A percentile compares a stretch with the other conserved stretches of the same genome.
phyloP scores from a whole-genome alignment of 2,113 vertebrate genomes.

The Pholis gunnellus region DNA sequence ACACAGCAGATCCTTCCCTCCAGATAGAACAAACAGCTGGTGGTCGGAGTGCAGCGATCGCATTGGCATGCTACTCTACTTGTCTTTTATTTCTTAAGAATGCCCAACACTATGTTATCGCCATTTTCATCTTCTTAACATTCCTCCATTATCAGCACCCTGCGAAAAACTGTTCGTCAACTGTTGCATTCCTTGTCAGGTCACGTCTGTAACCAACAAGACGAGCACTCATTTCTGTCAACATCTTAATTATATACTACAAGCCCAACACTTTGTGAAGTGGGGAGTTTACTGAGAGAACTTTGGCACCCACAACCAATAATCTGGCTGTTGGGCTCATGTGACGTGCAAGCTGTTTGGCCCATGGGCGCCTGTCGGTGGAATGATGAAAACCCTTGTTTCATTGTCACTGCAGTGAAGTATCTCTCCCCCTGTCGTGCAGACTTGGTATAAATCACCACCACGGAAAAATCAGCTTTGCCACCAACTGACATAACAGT shows the following conservation, averaged over 20 bases:
- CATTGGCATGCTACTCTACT: background rate
- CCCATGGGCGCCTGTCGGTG: conserved; percentile 43
- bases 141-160: background rate
- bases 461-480: conserved; percentile 48
- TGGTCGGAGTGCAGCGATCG: conserved; percentile 3
- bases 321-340: conserved; percentile 62
- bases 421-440: conserved; percentile 40
- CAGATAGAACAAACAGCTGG: conserved; percentile 32
- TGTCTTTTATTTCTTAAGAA: background rate
- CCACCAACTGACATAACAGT: conserved; percentile 48
- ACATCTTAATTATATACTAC: conserved; percentile 60
- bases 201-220: conserved; percentile 41
- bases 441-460: conserved; percentile 65
- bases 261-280: conserved; percentile 44
- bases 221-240: conserved; percentile 38
- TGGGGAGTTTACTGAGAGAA: conserved; percentile 46
- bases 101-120: background rate
- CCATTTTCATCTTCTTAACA: background rate
- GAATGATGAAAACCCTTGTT: conserved; percentile 65
- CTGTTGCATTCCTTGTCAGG: conserved; percentile 69
- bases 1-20: conserved; percentile 42
- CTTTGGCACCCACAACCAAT: conserved; percentile 35
- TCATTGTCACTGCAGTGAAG: conserved; percentile 53
- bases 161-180: background rate
- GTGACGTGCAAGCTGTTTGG: conserved; percentile 59